Conservation (phyloP, 2,888 invertebrate genomes). For the Ariolimax columbianus region DNA sequence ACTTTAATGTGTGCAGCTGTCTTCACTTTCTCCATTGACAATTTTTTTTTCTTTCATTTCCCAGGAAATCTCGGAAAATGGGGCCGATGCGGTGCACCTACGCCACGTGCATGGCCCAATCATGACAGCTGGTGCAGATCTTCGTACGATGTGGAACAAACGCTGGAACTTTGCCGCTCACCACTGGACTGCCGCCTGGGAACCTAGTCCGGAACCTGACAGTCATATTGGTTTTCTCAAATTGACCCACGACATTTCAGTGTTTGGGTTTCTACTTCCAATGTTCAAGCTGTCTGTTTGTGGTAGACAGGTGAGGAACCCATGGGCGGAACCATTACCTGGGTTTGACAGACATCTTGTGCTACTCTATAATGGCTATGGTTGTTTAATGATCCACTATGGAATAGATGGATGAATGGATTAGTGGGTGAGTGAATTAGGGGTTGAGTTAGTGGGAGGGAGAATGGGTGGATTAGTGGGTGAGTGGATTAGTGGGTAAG, state of each 20-base stretch:
- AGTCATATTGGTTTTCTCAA: slow-evolving; percentile 84
- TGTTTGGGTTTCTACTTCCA: slow-evolving; percentile 82
- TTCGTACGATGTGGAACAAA: slow-evolving; percentile 73
- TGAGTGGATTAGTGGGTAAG: too few species aligned
- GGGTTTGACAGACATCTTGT: too few species aligned
- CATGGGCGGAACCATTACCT: not conserved
- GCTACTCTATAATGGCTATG: too few species aligned
- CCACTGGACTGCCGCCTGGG: slow-evolving; percentile 84
- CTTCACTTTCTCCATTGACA: too few species aligned
- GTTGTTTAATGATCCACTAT: too few species aligned
- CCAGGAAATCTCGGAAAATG: slow-evolving; percentile 93
- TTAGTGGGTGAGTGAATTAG: too few species aligned
- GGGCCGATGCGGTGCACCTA: slow-evolving; percentile 90
- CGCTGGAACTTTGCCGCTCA: slow-evolving; percentile 81
- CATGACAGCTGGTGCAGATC: slow-evolving; percentile 81
- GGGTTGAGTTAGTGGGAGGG: too few species aligned
- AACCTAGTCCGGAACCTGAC: slow-evolving; percentile 79
- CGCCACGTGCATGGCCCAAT: slow-evolving; percentile 86
- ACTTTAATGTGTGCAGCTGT: too few species aligned
- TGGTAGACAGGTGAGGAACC: slow-evolving; percentile 83
- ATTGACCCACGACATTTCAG: slow-evolving; percentile 83
- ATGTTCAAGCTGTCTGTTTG: slow-evolving; percentile 83
- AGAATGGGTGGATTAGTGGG: too few species aligned
- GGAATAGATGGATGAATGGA: too few species aligned
- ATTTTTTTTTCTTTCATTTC: too few species aligned